Evolutionary conservation across 2,113 vertebrate genomes (phyloP), one percentile per base, ranked within the genome.

Genomic region (Alligator mississippiensis): DNA sequence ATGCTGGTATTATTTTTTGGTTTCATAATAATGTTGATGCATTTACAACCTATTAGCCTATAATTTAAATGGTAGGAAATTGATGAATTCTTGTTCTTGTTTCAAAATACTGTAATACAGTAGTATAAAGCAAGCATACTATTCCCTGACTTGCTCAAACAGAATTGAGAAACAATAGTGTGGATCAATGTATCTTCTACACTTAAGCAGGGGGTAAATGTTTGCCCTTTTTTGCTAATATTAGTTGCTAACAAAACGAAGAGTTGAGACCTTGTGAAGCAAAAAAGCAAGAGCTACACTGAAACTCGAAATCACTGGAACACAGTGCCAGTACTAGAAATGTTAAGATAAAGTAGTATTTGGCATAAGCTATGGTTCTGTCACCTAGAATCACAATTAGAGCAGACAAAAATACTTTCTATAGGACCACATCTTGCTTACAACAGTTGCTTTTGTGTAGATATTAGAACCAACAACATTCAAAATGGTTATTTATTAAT

Each of bases 401-500:
- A 91, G 77, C 80, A 91, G 94, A 80, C 70, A 9, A 9, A 78
- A 72, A 58, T 70, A 63, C 59, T 76, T 21, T 78, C 2, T 22
- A 59, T 57, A 58, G 80, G 92, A 92, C 87, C 62, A 92, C 59
- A 70, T 81, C 84, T 91, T 90, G 84, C 92, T 96, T 94, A 60
- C 63, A 61, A 64, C 59, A 94, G 59, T 66, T 93, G 85, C 81
- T 77, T 95, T 94, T 95, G 90, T 84, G 77, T 96, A 81, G 76
- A 25, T 80, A 77, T 93, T 95, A 96, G 90, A 96, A 91, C 77
- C 58, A 85, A 90, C 96, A 94, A 2, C 88, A 87, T 55, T 60
- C 84, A 95, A 85, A 96, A 96, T 79, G 84, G 93, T 96, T 98
- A 96, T 96, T 97, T 97, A 97, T 97, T 97, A 94, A 96, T 75